Percentiles rank a stretch among this genome's conserved stretches.
These are phyloP conservation scores for Pedetes capensis DNA, from an alignment of 2,113 vertebrate genomes.

Conservation along the genomic window DNA sequence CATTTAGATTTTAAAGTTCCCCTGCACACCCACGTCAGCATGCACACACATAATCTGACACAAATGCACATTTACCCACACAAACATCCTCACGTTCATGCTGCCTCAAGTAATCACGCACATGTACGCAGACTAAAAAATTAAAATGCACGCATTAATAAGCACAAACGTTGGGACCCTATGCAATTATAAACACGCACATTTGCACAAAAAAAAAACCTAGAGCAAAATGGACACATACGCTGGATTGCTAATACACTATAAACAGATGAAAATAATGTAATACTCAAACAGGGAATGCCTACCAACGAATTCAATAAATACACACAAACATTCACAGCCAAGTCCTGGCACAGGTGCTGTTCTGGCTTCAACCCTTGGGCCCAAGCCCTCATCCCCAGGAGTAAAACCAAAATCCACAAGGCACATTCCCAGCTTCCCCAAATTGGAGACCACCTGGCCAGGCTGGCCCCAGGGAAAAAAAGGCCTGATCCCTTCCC, in stretches of 20 bases:
- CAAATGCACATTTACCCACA: background rate
- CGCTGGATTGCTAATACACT: background rate
- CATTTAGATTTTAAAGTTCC: background rate
- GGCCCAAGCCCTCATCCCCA: background rate
- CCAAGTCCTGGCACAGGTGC: background rate
- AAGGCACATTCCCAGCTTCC: background rate
- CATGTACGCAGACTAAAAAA: background rate
- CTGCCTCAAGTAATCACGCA: background rate
- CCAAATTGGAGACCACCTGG: background rate
- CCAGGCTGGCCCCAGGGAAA: background rate
- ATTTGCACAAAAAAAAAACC: background rate
- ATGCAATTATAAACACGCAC: background rate
- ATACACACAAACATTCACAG: background rate
- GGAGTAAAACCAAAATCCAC: accelerated
- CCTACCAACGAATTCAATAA: background rate
- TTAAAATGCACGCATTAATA: background rate
- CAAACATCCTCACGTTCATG: background rate
- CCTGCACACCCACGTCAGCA: background rate
- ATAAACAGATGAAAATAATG: background rate
- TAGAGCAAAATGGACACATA: background rate
- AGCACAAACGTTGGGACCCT: background rate
- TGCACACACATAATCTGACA: no score
- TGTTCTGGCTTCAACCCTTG: background rate
- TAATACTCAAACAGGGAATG: background rate
- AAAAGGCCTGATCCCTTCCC: background rate